Percentiles rank a stretch among this genome's conserved stretches.
These are phyloP conservation scores for Andrena camellia DNA, from an alignment of 2,888 invertebrate species.

Conservation along the genomic window DNA sequence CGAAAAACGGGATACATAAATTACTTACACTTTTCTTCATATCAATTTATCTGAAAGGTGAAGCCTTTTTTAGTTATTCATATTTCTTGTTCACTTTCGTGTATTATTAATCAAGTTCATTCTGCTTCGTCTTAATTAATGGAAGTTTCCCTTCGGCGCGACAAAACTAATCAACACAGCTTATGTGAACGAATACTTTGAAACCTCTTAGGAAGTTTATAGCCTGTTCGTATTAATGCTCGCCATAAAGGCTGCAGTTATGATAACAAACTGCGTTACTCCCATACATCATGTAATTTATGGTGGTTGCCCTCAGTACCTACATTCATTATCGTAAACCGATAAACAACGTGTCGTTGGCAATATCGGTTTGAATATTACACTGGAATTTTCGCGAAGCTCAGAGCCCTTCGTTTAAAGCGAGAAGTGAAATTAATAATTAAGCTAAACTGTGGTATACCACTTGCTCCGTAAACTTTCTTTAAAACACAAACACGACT, in stretches of 20 bases:
- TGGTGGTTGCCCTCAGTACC: not conserved
- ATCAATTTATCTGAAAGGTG: not conserved
- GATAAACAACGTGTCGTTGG: not conserved
- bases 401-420: too few relatives aligned
- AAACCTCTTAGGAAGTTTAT: conserved; percentile 13
- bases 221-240: conserved; percentile 3
- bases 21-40: too few relatives aligned
- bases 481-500: too few relatives aligned
- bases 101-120: conserved; percentile 15
- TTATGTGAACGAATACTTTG: conserved; percentile 6
- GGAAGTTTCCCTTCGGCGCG: not conserved
- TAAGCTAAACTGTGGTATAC: too few relatives aligned
- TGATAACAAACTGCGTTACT: conserved; percentile 9
- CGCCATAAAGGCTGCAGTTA: conserved; percentile 2
- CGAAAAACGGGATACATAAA: too few relatives aligned
- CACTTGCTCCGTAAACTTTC: too few relatives aligned
- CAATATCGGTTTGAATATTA: not conserved
- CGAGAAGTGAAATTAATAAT: too few relatives aligned
- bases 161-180: conserved; percentile 6
- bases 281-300: not conserved
- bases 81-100: not conserved
- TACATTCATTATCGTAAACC: not conserved
- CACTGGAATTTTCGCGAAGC: not conserved
- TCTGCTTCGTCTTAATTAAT: conserved; percentile 1
- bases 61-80: not conserved